Evolutionary conservation across 1,140 invertebrate genomes (phyloP).

Genomic region (Drosophila yakuba): DNA sequence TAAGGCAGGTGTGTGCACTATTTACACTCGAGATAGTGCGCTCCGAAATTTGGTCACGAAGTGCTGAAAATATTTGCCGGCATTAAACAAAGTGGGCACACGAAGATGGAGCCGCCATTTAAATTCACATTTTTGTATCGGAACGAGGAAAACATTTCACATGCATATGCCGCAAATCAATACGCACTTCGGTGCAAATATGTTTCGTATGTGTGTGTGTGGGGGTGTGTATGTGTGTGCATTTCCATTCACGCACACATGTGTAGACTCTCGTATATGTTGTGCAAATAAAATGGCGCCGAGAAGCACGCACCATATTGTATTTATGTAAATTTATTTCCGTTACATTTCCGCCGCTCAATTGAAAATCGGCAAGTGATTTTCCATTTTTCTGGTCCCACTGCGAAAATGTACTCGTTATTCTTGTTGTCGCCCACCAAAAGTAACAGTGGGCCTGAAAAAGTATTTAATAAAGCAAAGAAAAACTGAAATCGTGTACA

Average conservation of each 20-base stretch:
- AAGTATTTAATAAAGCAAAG: slow-evolving; percentile 45
- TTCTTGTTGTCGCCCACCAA: slow-evolving; percentile 13
- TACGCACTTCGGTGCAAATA: slow-evolving; percentile 78
- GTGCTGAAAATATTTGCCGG: slow-evolving; percentile 62
- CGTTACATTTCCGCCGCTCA: slow-evolving; percentile 83
- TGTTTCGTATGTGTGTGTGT: slow-evolving; percentile 1
- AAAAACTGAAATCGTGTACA: slow-evolving; percentile 48
- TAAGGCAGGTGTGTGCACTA: slow-evolving; percentile 64
- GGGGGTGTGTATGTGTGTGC: slow-evolving; percentile 34
- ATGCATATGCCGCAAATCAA: slow-evolving; percentile 66
- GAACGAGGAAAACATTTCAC: slow-evolving; percentile 26
- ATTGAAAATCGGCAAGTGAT: slow-evolving; percentile 82
- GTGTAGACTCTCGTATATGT: slow-evolving; percentile 15
- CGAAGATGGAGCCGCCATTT: slow-evolving; percentile 38
- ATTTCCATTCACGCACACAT: slow-evolving; percentile 17
- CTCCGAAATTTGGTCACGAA: slow-evolving; percentile 71
- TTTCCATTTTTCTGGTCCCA: slow-evolving; percentile 48
- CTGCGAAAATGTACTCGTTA: slow-evolving; percentile 48
- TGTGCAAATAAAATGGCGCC: slow-evolving; percentile 79
- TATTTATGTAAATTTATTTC: slow-evolving; percentile 84
- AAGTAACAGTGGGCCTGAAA: slow-evolving; percentile 42
- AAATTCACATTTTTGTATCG: slow-evolving; percentile 56
- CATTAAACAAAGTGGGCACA: slow-evolving; percentile 56
- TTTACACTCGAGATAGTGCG: slow-evolving; percentile 71
- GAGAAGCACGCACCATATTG: slow-evolving; percentile 82